Base-by-base conservation (phyloP, 2,797 vertebrate genomes). In the Sebastes vulpes region DNA sequence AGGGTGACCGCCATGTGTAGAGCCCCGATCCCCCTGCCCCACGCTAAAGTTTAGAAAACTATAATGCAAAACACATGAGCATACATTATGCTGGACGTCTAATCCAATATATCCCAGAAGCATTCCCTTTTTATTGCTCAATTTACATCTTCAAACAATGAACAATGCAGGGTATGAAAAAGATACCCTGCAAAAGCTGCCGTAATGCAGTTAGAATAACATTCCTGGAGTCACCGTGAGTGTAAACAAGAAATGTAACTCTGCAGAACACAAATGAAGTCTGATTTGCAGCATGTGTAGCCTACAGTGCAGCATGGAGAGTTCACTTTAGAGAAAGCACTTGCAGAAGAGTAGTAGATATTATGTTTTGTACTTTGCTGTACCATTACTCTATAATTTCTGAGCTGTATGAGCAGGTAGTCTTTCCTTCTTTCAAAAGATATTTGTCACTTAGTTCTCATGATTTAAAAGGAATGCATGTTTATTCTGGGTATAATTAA, bases 81-180 rank as follows among this genome's bases (percentile, higher is more conserved):
- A 73, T 79, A 89, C 57, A 66, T 60, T 84, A 53, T 70, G 67
- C 57, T 64, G 61, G 35, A 78, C 66, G 89, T 93, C 91, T 92
- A 83, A 92, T 89, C 90, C 86, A 92, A 92, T 94, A 89, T 89
- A 83, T 89, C 81, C 88, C 91, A 89, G 83, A 85, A 90, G 74
- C 68, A 38, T 79, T 83, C 57, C 61, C 29, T 91, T 89, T 90
- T 88, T 86, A 88, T 89, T 92, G 87, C 73, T 85, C 88, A 92
- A 90, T 92, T 92, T 89, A 87, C 69, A 53, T 75, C 68, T 84
- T 88, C 56, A 84, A 89, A 92, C 82, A 92, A 90, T 77, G 72
- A 84, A 87, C 86, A 86, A 81, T 81, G 80, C 78, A 18, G 58
- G 26, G 78, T 77, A 86, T 87, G 89, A 81, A 89, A 91, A 77